Base-by-base conservation (phyloP, 92 coral and sea anemone species). In the Umimayanthus chanpuru region DNA sequence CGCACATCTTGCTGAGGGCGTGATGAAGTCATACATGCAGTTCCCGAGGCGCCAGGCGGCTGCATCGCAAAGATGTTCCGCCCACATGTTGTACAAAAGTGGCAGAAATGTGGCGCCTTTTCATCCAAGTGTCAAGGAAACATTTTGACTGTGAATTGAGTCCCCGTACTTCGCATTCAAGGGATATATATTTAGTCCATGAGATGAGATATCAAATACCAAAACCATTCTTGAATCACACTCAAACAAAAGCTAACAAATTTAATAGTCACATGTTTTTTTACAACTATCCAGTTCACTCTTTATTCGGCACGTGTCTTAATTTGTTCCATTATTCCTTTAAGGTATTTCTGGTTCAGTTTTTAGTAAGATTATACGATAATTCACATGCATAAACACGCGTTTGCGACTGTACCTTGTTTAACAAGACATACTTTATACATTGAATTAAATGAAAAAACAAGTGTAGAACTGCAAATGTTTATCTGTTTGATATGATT, bases 31-130 rank as follows among this genome's bases (percentile, higher is more conserved):
- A 61, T 20, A 1, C 21, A 28, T 29, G 47, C 26, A 28, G 70
- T 15, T 55, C 39, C 84, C 11, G 36, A 16, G 84, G 56, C 84
- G 84, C 84, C 84, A 29, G 49, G 56, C 26, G 47, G 40, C 44
- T 56, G 70, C 84, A 80, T 80, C 30, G 72, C 84, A 80, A 56
- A 39, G 84, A 80, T 80, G 71, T 43, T 64, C 44, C 14, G 15
- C 29, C 71, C 84, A 32, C 70, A 80, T 30, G 84, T 80, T 28
- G 43, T 30, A 29, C 25, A 14, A 15, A 80, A 80, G 21, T 2
- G 71, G 28, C 84, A 80, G 84, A 80, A 55, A 30, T 18, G 71
- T 53, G 84, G 84, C 84, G 71, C 84, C 84, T 32, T 56, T 80
- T 55, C n/a, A 29, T 80, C 28, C 36, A 40, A 56, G 49, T 80